Conservation (phyloP, 2,113 vertebrate species). For the Urocynchramus pylzowi region DNA sequence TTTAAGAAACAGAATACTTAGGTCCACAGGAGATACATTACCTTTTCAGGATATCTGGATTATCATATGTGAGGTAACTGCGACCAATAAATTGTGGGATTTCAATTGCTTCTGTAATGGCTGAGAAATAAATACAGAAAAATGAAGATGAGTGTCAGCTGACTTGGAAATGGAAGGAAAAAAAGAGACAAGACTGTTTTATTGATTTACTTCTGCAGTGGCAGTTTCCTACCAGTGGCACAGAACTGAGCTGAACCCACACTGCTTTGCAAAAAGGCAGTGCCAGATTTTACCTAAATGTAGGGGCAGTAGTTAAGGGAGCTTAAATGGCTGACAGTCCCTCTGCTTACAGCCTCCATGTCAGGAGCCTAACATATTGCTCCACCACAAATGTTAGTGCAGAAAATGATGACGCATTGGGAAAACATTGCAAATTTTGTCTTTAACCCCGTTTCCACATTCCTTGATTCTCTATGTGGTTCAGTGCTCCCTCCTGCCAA, state of each 20-base stretch:
- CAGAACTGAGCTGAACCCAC: not conserved
- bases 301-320: not conserved
- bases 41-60: constrained; percentile 90
- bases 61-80: constrained; percentile 92
- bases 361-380: not conserved
- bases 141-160: not conserved
- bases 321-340: not conserved
- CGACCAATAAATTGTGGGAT: constrained; percentile 96
- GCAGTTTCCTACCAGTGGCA: not conserved
- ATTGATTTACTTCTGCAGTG: not conserved
- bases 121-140: constrained; percentile 67
- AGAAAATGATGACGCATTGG: not conserved
- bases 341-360: not conserved
- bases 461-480: not conserved
- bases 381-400: not conserved
- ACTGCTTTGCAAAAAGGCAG: not conserved
- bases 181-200: not conserved
- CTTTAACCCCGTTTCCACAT: not conserved
- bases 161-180: not conserved
- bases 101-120: constrained; percentile 91
- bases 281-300: not conserved
- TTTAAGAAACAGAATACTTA: not conserved
- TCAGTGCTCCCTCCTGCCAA: not conserved
- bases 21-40: constrained; percentile 5
- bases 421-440: not conserved